Conservation (phyloP, 2,113 vertebrate genomes). For the Melanostigma gelatinosum region DNA sequence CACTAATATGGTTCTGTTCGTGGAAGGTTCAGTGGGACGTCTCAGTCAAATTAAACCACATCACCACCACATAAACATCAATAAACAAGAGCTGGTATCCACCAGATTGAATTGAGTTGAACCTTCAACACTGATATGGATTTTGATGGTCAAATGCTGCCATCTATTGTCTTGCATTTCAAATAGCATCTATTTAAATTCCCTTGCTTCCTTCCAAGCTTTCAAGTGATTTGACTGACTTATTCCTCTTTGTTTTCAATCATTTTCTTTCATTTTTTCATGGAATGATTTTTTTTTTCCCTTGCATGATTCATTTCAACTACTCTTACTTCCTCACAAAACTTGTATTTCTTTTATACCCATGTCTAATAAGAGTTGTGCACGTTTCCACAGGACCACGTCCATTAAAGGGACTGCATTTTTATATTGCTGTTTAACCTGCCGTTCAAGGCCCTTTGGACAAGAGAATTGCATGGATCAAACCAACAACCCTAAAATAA, state of each 20-base stretch:
- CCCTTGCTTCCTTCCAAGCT: not conserved
- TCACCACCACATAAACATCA: not conserved
- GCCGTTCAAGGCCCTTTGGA: too few relatives aligned
- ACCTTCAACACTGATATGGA: not conserved
- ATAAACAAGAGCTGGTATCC: not conserved
- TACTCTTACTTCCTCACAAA: not conserved
- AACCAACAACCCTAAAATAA: not conserved
- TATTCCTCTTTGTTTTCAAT: not conserved
- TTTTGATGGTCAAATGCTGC: not conserved
- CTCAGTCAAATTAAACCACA: not conserved
- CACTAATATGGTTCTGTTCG: not conserved
- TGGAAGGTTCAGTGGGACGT: not conserved
- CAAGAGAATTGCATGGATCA: not conserved
- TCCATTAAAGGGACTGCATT: not conserved
- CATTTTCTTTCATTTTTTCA: not conserved
- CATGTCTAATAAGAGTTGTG: not conserved
- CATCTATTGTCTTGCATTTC: not conserved
- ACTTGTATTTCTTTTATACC: not conserved
- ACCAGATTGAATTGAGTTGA: not conserved
- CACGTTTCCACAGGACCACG: not conserved
- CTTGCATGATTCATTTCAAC: not conserved
- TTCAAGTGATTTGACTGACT: not conserved
- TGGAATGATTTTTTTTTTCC: too few relatives aligned
- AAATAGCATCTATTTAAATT: not conserved
- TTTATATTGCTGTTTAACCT: too few relatives aligned